Evolutionary conservation across 2,797 vertebrate species (phyloP), one percentile per base, ranked within the genome.

Genomic region (Cyprinodon diabolis): DNA sequence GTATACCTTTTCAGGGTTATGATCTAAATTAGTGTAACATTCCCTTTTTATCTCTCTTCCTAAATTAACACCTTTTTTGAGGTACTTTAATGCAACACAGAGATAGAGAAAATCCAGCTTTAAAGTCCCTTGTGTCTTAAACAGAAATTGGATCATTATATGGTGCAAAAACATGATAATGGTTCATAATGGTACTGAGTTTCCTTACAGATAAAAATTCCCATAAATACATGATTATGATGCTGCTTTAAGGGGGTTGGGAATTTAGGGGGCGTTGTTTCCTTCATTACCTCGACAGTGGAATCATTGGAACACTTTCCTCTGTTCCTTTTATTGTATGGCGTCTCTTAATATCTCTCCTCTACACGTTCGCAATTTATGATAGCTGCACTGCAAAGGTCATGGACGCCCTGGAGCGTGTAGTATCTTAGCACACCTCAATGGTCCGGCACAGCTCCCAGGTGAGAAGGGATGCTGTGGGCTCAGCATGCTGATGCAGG

Each of bases 401-500:
- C 92, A 92, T 7, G 55, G 75, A 74, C 0, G 86, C 90, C 91
- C 91, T 87, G 90, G 79, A 91, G 92, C 90, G 78, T 89, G 86
- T 85, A 86, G 90, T 90, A 91, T 91, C 91, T 89, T 86, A 89
- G 81, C 89, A 92, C 92, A 93, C 90, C 90, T 91, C 90, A 91
- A 87, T 89, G 88, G 90, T 90, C 91, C 86, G 82, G 85, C 87
- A 85, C 89, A 82, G 76, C 82, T 92, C 91, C 91, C 91, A 91
- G 92, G 92, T 93, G 91, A 87, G 87, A 54, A 48, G 72, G 80
- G 89, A 90, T 89, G 90, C 88, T 88, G 90, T 88, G 90, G 86
- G 87, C 90, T 91, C 91, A 92, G 92, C 87, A 91, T 92, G 92
- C 92, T 91, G 92, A 93, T 87, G 88, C 85, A 86, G 88, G 88